Base-by-base conservation (phyloP, 2,888 invertebrate genomes). In the Melolontha melolontha region DNA sequence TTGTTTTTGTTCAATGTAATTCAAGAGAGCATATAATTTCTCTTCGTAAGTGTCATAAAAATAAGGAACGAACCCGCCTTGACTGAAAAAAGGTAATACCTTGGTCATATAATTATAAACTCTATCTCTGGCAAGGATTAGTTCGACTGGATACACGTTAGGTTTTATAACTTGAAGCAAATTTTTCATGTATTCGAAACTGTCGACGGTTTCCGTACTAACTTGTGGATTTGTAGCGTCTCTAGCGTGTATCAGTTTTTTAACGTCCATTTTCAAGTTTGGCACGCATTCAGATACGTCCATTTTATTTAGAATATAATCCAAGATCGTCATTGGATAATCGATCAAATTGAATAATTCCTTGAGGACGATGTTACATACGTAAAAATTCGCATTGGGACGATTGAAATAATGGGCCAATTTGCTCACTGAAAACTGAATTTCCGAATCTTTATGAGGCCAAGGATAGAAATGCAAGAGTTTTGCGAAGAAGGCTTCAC, bases 401-500 rank as follows among this genome's bases (percentile, higher is more conserved):
- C 29, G 7, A 1, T 14, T 47, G 14, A 62, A 47, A 47, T 62
- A 47, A 7, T 34, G 17, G 14, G 16, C 14, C 34, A 62, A 62
- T n/a, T 34, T 62, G 5, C 5, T 11, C 2, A 62, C 22, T 1
- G 59, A 44, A n/a, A 47, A 27, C 10, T 11, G 8, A 4, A 6
- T 34, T 10, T 22, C 5, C 0, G 12, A 10, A 22, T 44, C 10
- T 1, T 27, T 12, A 12, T 5, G 27, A 5, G 59, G 34, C 59
- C 59, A 62, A 5, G 59, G 47, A n/a, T 62, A 62, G 14, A 62
- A 62, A 1, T 44, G 8, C 16, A 62, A n/a, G 16, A 62, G 39
- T 5, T 62, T 5, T 6, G 44, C 47, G 14, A 62, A 47, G 34
- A 62, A 47, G 10, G 27, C 12, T 16, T 62, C 59, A 34, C 47